Percentiles rank a stretch among this genome's conserved stretches.
phyloP scores from a whole-genome alignment of 2,888 invertebrate genomes.

The Macrostomum cliftonense region DNA sequence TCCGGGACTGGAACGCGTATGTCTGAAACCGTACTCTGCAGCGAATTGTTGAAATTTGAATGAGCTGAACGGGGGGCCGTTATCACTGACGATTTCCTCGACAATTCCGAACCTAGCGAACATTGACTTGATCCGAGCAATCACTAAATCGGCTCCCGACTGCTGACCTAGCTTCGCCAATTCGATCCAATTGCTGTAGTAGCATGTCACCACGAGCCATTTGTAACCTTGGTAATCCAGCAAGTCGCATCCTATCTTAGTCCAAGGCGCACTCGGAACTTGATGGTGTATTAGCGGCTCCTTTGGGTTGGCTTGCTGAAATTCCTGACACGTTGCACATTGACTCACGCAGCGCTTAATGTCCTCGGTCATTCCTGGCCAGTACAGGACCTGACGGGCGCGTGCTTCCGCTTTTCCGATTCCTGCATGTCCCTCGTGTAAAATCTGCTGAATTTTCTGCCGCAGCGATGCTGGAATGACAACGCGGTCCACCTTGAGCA shows the following conservation, averaged over 20 bases:
- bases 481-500: conserved; percentile 5
- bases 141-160: not conserved
- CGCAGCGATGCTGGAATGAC: conserved; percentile 7
- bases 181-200: conserved; percentile 1
- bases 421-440: conserved; percentile 8
- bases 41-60: too few relatives aligned
- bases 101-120: conserved; percentile 11
- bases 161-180: too few relatives aligned
- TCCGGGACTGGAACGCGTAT: too few relatives aligned
- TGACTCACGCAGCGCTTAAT: conserved; percentile 1
- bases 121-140: conserved; percentile 11
- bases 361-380: conserved; percentile 8
- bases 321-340: conserved; percentile 4
- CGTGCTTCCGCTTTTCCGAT: not conserved
- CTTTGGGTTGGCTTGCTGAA: not conserved
- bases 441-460: conserved; percentile 3
- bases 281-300: conserved; percentile 5
- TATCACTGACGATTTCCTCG: conserved; percentile 6
- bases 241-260: conserved; percentile 6
- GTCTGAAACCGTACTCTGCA: too few relatives aligned
- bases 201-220: conserved; percentile 6
- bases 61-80: conserved; percentile 12
- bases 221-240: conserved; percentile 4
- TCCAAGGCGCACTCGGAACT: conserved; percentile 5
- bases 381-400: conserved; percentile 7